Conservation (phyloP, 2,797 vertebrate species). For the Urosaurus nigricauda region DNA sequence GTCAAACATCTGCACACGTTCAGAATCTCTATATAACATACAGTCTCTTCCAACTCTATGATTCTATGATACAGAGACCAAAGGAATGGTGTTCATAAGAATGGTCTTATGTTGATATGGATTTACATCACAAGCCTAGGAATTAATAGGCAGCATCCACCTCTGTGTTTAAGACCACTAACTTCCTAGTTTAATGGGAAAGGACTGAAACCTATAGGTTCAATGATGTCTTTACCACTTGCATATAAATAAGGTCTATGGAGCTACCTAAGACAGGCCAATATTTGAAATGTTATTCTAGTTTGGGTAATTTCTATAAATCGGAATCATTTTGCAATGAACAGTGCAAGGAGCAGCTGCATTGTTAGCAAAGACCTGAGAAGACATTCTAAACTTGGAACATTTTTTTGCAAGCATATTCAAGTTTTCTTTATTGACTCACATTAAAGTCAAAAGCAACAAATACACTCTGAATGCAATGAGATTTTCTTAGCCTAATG, state of each 20-base stretch:
- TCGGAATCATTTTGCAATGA: background rate
- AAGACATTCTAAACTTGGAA: constrained; percentile 24
- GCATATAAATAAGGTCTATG: background rate
- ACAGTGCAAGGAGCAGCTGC: constrained; percentile 12
- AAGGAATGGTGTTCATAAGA: background rate
- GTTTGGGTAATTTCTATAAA: background rate
- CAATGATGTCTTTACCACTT: background rate
- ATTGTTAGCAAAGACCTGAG: background rate
- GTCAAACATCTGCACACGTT: no score
- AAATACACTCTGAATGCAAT: constrained; percentile 42
- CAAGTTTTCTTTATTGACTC: constrained; percentile 28
- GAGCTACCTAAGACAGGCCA: background rate
- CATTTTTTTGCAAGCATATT: constrained; percentile 8
- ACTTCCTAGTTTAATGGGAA: background rate
- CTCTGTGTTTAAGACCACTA: background rate
- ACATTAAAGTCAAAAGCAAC: constrained; percentile 21
- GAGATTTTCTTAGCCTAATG: constrained; percentile 48
- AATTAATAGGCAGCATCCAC: background rate
- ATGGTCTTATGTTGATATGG: background rate
- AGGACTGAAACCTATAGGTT: background rate
- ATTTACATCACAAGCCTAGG: background rate
- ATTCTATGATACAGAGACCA: no score
- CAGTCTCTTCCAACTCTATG: no score
- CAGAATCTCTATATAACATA: background rate
- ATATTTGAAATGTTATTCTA: background rate